Conservation (phyloP, 1,140 invertebrate genomes). For the Formica exsecta region DNA sequence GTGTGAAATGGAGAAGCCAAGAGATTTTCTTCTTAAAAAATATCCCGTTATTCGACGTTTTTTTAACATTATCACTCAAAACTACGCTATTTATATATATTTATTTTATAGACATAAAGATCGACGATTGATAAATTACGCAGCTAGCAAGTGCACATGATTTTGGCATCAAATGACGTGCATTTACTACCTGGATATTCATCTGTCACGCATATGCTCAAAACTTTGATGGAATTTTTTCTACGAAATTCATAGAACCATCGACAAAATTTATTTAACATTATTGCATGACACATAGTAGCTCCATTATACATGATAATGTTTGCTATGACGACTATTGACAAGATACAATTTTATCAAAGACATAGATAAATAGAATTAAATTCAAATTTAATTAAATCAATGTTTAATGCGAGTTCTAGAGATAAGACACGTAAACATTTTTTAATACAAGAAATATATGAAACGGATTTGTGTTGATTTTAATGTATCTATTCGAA, state of each 20-base stretch:
- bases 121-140: background rate
- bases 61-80: background rate
- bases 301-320: background rate
- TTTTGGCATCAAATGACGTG: too few relatives aligned
- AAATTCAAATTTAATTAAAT: slow-evolving; percentile 27
- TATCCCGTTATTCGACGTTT: background rate
- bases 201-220: background rate
- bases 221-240: background rate
- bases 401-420: background rate
- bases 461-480: background rate
- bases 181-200: background rate
- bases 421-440: background rate
- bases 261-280: background rate
- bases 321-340: background rate
- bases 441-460: background rate
- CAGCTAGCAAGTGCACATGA: too few relatives aligned
- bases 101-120: slow-evolving; percentile 24
- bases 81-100: background rate
- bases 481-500: slow-evolving; percentile 4
- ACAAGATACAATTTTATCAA: background rate
- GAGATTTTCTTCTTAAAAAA: background rate
- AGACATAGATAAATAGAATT: background rate
- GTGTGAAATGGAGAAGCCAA: background rate
- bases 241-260: background rate
- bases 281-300: background rate